phyloP scores from a whole-genome alignment of 2,113 vertebrate species.

The Tyrannus savana region DNA sequence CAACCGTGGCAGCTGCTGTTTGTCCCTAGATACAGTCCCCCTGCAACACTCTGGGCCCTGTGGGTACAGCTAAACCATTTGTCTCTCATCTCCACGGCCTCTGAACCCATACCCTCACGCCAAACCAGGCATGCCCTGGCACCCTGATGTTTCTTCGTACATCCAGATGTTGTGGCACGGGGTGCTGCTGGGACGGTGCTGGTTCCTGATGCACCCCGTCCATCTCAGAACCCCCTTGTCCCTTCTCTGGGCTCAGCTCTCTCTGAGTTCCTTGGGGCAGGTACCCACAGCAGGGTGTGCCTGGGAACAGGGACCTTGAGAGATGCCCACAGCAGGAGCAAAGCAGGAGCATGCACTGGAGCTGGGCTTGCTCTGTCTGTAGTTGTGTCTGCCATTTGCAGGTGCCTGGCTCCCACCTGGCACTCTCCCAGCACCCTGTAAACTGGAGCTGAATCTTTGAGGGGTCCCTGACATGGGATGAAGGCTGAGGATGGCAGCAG shows the following conservation, averaged over 20 bases:
- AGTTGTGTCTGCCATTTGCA: not conserved
- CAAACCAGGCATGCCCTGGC: rapidly evolving
- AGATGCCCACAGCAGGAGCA: not conserved
- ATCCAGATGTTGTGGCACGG: not conserved
- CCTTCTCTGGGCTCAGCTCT: not conserved
- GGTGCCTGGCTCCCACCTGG: not conserved
- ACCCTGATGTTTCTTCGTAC: not conserved
- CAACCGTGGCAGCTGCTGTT: not conserved
- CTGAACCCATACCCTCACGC: not conserved
- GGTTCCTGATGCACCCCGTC: not conserved
- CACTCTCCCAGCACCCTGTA: not conserved
- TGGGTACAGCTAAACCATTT: not conserved
- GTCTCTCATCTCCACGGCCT: not conserved
- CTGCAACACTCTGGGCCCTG: not conserved
- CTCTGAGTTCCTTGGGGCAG: not conserved
- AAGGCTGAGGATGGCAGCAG: not conserved
- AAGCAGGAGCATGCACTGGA: not conserved
- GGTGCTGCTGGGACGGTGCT: not conserved
- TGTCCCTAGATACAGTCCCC: not conserved
- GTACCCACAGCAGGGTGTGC: too few relatives aligned
- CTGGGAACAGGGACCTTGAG: not conserved
- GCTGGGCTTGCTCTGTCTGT: not conserved
- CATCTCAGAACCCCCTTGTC: not conserved
- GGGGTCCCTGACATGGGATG: not conserved
- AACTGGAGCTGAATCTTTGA: not conserved